These are phyloP conservation scores for Drosophila tsacasi DNA, from an alignment of 1,140 invertebrate species.

Conservation along the genomic window DNA sequence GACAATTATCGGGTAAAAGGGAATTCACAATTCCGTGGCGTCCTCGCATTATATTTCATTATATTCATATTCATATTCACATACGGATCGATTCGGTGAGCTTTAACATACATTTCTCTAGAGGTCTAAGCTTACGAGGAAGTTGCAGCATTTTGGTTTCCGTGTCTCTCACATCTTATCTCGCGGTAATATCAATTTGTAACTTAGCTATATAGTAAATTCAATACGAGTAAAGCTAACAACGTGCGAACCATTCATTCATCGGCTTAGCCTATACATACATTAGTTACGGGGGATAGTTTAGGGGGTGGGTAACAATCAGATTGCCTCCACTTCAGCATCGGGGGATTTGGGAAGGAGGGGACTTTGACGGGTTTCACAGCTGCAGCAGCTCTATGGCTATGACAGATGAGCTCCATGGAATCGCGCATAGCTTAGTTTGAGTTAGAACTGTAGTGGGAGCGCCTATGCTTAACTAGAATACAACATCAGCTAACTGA, in stretches of 20 bases:
- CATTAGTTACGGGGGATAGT: conserved; percentile 26
- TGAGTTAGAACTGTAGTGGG: conserved; percentile 63
- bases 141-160: conserved; percentile 76
- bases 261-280: conserved; percentile 47
- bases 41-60: conserved; percentile 19
- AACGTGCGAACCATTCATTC: conserved; percentile 49
- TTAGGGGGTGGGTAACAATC: conserved; percentile 31
- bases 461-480: conserved; percentile 70
- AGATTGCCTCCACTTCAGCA: conserved; percentile 50
- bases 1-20: conserved; percentile 41
- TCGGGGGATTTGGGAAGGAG: conserved; percentile 1
- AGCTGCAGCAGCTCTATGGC: conserved; percentile 53
- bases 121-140: conserved; percentile 46
- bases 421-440: conserved; percentile 56
- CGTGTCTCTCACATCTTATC: conserved; percentile 47
- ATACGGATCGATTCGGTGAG: conserved; percentile 41
- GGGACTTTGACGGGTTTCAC: conserved; percentile 31
- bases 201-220: conserved; percentile 77
- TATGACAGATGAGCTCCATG: conserved; percentile 54
- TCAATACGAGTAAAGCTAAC: conserved; percentile 76
- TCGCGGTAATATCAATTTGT: conserved; percentile 75
- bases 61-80: conserved; percentile 14
- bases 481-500: conserved; percentile 59
- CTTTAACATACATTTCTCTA: conserved; percentile 46
- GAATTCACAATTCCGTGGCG: conserved; percentile 44